Base-by-base conservation (phyloP, 2,113 vertebrate genomes). In the Amblyornis subalaris region DNA sequence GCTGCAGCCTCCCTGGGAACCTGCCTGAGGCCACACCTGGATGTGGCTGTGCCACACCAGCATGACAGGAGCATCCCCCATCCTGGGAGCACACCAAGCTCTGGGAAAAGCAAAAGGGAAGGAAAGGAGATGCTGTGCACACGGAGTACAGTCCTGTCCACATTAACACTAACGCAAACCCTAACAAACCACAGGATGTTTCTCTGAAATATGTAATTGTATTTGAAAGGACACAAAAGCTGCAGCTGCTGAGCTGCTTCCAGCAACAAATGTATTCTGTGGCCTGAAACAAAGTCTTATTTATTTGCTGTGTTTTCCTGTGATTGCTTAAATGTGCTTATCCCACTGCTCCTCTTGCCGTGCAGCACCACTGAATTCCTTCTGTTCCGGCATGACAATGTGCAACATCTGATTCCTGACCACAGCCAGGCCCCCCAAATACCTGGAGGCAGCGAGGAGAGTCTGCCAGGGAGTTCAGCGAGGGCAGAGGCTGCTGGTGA, bases 241-340 rank as follows among this genome's bases (percentile, higher is more conserved):
- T 25, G 80, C 67, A 21, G 40, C n/a, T 75, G 81, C 84, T 57
- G 85, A 90, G 93, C 92, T 85, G 92, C 69, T 88, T 75, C 87
- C 84, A 88, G 85, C 75, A 76, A 82, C 72, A 85, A 92, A 95
- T 44, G 45, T 26, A 84, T 66, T 42, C 73, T 2, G 1, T 7
- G 54, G 89, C 57, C 84, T 42, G 73, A 86, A 80, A 88, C 17
- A 55, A 86, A 79, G 82, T 57, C 84, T 75, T 73, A n/a, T 81
- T 87, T 75, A 18, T 44, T 13, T 8, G 57, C 67, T 17, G 31
- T 47, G 79, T 29, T 81, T 72, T 86, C 42, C 88, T 84, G 47
- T 25, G 84, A 72, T 75, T 45, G 90, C 66, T 85, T 61, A 55
- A 94, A 91, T 48, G 44, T 61, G 86, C 55, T 91, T 25, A 58